phyloP scores from a whole-genome alignment of 1,140 invertebrate species.

The Arion vulgaris region DNA sequence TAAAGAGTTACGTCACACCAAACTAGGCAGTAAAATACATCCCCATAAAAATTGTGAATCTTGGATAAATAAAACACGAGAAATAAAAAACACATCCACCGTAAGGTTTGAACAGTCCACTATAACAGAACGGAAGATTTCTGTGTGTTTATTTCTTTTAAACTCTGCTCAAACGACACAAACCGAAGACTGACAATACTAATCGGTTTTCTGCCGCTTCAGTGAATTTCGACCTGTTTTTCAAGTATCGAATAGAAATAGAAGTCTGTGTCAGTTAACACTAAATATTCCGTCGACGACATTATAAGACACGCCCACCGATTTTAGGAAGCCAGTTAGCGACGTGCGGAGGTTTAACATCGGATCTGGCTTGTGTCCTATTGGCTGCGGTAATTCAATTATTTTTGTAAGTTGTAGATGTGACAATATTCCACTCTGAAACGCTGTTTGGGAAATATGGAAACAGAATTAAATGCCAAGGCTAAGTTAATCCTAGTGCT shows the following conservation, averaged over 20 bases:
- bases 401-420: not conserved
- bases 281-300: not conserved
- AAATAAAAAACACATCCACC: not conserved
- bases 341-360: not conserved
- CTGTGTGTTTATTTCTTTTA: not conserved
- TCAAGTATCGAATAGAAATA: not conserved
- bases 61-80: too few relatives aligned
- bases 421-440: not conserved
- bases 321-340: not conserved
- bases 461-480: too few relatives aligned
- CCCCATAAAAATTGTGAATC: too few relatives aligned
- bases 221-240: constrained; percentile 17
- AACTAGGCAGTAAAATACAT: too few relatives aligned
- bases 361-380: not conserved
- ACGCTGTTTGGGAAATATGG: not conserved
- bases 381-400: not conserved
- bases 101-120: not conserved
- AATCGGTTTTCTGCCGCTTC: constrained; percentile 20
- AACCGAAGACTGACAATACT: not conserved
- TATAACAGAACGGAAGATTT: not conserved
- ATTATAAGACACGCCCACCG: not conserved
- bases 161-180: not conserved
- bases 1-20: too few relatives aligned
- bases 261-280: not conserved
- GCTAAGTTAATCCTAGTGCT: too few relatives aligned